Evolutionary conservation across 2,797 vertebrate species (phyloP).

Genomic region (Galagoides demidoff): DNA sequence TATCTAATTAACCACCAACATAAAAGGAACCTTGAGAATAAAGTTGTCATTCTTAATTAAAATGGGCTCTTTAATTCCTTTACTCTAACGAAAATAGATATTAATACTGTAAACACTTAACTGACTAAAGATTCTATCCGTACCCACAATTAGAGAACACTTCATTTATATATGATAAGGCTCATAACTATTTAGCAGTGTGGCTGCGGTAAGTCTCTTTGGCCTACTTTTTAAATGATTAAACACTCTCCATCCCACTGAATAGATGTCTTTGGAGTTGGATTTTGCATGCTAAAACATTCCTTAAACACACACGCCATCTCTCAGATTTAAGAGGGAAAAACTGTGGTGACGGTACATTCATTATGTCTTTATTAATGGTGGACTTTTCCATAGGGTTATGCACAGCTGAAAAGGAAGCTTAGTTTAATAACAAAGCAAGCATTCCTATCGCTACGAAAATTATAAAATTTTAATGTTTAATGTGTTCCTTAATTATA

Average conservation of each 20-base stretch:
- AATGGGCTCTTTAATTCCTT: slow-evolving; percentile 67
- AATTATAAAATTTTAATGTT: slow-evolving; percentile 75
- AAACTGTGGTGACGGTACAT: background rate
- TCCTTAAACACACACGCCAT: slow-evolving; percentile 63
- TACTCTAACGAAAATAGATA: slow-evolving; percentile 67
- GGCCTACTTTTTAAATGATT: slow-evolving; percentile 72
- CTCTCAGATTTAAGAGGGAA: slow-evolving; percentile 41
- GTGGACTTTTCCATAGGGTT: slow-evolving; percentile 57
- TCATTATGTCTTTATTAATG: slow-evolving; percentile 58
- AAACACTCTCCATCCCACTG: slow-evolving; percentile 58
- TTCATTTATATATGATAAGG: slow-evolving; percentile 65
- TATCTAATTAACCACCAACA: slow-evolving; percentile 70
- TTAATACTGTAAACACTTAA: slow-evolving; percentile 68
- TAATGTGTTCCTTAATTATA: slow-evolving; percentile 82
- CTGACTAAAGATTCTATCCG: slow-evolving; percentile 55
- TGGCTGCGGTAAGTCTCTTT: slow-evolving; percentile 61
- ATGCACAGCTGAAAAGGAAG: slow-evolving; percentile 62
- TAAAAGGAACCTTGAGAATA: slow-evolving; percentile 63
- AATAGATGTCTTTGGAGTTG: slow-evolving; percentile 15
- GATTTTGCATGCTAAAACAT: slow-evolving; percentile 58
- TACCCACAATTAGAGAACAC: slow-evolving; percentile 48
- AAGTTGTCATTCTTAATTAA: slow-evolving; percentile 75
- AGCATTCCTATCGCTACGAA: slow-evolving; percentile 69
- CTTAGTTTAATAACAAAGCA: slow-evolving; percentile 80
- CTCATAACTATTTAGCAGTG: slow-evolving; percentile 48